A percentile compares a stretch with the other conserved stretches of the same genome.
These are phyloP conservation scores for Cryptus armator DNA, from an alignment of 2,888 invertebrate genomes.

Conservation along the genomic window DNA sequence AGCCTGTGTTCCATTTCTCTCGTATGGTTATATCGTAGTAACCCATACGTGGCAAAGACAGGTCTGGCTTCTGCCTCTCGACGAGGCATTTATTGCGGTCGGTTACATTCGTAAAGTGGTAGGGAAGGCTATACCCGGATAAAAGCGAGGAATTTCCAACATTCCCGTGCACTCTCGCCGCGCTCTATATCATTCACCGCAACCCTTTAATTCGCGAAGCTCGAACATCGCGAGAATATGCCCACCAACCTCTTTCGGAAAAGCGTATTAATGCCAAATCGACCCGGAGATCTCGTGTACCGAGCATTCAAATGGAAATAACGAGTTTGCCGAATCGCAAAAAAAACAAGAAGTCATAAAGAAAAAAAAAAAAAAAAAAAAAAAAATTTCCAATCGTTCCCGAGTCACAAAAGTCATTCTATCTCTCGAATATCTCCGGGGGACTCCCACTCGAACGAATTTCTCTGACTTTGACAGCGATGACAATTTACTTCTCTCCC, in stretches of 20 bases:
- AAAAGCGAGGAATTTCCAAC: conserved; percentile 32
- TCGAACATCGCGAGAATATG: neutral
- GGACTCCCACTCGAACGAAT: conserved; percentile 38
- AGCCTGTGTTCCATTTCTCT: conserved; percentile 21
- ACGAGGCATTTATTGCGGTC: conserved; percentile 62
- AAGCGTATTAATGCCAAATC: conserved; percentile 14
- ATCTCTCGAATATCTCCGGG: conserved; percentile 30
- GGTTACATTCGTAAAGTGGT: conserved; percentile 65
- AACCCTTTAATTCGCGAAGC: conserved; percentile 59
- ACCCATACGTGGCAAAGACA: conserved; percentile 16
- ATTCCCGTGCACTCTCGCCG: conserved; percentile 37
- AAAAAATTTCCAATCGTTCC: conserved; percentile 3
- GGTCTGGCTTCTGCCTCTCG: conserved; percentile 37
- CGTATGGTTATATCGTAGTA: neutral
- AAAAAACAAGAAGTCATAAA: neutral
- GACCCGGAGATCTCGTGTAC: neutral
- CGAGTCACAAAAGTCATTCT: conserved; percentile 35
- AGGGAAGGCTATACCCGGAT: conserved; percentile 41
- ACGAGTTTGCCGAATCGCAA: conserved; percentile 14
- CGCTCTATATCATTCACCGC: conserved; percentile 41
- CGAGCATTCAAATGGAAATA: conserved; percentile 30
- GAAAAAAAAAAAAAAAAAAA: neutral
- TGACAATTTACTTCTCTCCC: conserved; percentile 49
- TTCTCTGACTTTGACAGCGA: conserved; percentile 62
- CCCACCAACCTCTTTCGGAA: conserved; percentile 7